Evolutionary conservation across 2,797 vertebrate species (phyloP), one percentile per base, ranked within the genome.

Genomic region (Stomatorhinus walkeri): DNA sequence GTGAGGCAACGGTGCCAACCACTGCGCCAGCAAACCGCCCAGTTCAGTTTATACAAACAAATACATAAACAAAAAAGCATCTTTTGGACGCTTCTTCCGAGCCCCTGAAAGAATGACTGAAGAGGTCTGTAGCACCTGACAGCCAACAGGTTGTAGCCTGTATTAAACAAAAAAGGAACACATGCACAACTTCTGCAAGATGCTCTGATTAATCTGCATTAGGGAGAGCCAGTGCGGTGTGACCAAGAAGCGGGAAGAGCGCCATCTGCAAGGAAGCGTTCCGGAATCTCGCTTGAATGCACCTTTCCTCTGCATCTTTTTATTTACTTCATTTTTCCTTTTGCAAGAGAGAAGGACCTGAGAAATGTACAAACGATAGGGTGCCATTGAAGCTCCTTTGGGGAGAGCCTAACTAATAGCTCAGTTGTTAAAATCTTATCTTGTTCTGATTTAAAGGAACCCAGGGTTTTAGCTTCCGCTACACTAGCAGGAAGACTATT

Each of bases 211-310:
- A 91, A 79, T 51, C 8, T 2, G 12, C 36, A 10, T 6, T 28
- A 32, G 36, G 52, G 36, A n/a, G 36, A 4, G 1, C 1, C 14
- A 46, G 61, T 28, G 56, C 5, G 10, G 10, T 36, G 32, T 24
- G 9, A 85, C 22, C 85, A 52, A 12, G 87, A 91, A 89, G 32
- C 91, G 91, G 91, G 92, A 92, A 91, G 90, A 87, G 88, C 90
- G 40, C 64, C 24, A 87, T 88, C 91, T 64, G 85, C 89, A 89
- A 72, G 10, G 90, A 14, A 89, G 89, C 87, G 81, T 89, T 92
- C 92, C 92, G 88, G n/a, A 90, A 90, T 88, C 90, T 89, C 92
- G 24, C 64, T 32, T 2, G 4, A 10, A 32, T 32, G 64, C 64
- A 68, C 14, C 64, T 68, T 68, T 68, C 64, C 12, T 68, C 28